phyloP scores from a whole-genome alignment of 2,113 vertebrate genomes.

The Microtus montanus region DNA sequence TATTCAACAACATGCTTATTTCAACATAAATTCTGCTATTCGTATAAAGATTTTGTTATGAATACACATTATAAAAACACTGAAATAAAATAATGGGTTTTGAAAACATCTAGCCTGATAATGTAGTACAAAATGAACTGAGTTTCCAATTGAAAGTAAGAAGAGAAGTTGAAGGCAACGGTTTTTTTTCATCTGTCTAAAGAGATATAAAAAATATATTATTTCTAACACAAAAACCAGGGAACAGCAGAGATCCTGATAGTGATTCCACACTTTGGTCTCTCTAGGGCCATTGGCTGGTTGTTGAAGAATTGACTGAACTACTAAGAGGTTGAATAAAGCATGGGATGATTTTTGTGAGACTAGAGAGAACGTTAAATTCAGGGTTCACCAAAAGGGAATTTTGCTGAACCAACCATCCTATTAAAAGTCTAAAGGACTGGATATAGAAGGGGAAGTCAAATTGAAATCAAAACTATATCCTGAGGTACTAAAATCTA shows the following conservation, averaged over 20 bases:
- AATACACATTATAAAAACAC: background rate
- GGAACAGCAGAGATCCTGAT: background rate
- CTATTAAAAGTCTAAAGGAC: background rate
- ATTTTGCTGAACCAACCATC: background rate
- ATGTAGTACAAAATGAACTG: background rate
- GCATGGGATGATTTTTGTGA: background rate
- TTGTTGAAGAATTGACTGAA: background rate
- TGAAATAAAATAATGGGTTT: background rate
- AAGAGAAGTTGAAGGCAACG: background rate
- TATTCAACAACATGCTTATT: background rate
- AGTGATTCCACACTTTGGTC: background rate
- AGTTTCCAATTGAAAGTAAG: background rate
- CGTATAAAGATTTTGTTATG: background rate
- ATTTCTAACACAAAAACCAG: background rate
- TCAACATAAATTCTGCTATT: background rate
- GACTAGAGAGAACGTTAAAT: background rate
- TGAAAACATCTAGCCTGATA: slow-evolving; percentile 1
- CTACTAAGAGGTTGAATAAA: background rate
- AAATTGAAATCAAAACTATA: background rate
- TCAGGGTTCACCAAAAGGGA: background rate
- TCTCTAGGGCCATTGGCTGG: background rate
- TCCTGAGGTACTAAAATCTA: background rate
- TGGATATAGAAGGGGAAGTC: background rate
- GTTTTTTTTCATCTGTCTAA: background rate
- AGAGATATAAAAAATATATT: background rate